Evolutionary conservation across 2,113 vertebrate species (phyloP), one percentile per base, ranked within the genome.

Genomic region (Bubalus kerabau): DNA sequence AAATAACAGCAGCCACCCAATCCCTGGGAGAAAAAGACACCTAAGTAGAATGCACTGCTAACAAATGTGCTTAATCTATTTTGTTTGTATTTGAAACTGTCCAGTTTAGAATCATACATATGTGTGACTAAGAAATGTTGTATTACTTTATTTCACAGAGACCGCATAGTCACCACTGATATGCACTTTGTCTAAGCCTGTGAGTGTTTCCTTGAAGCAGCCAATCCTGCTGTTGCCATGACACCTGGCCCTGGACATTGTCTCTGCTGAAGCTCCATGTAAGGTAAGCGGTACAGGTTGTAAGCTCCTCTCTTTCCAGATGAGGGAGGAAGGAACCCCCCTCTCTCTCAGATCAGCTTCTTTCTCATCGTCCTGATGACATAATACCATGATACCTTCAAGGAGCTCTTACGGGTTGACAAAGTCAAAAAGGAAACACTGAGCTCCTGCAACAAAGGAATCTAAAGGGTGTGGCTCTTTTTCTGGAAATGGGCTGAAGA

Each of bases 71-170:
- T 62, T 56, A 46, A 46, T 85, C 30, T 59, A 26, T 82, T 36
- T 91, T 74, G 5, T 40, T 94, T 95, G 19, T 67, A 83, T 96
- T 78, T 67, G 52, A 89, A 94, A 74, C 26, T 94, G 11, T 93
- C 40, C 91, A 89, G 64, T 82, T 89, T 95, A 56, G 23, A 86
- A 76, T 93, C 43, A 91, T 19, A 93, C 87, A 60, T 50, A 74
- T 82, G 5, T 57, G 8, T 94, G 78, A 85, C 74, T 52, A 94
- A 95, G 60, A 94, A 91, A 94, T 74, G 54, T 87, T 50, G 15
- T 57, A 59, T 82, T 82, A 62, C 11, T 93, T 95, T 91, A 88
- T 97, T 96, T 94, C 83, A 2, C 87, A 83, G 50, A 90, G 46
- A 13, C 28, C 2, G 16, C 43, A 14, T 30, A 30, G 36, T 90